A percentile compares a stretch with the other conserved stretches of the same genome.
These are phyloP conservation scores for Python bivittatus DNA, from an alignment of 2,113 vertebrate species.

Conservation along the genomic window DNA sequence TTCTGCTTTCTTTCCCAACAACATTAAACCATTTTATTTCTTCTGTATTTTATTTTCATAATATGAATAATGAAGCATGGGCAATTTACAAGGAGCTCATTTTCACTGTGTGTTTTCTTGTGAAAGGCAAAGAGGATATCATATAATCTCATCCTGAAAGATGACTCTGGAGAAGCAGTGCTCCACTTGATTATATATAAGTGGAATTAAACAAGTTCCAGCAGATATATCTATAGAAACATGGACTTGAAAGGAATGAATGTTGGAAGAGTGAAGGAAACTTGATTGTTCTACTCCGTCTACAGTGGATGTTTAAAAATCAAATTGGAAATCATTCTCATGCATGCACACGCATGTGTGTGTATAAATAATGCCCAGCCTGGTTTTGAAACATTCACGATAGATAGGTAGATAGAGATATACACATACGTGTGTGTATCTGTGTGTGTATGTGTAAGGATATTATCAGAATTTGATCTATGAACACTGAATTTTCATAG, in stretches of 20 bases:
- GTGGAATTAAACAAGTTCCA: background rate
- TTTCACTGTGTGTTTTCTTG: background rate
- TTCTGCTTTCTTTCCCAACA: background rate
- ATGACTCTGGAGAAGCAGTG: background rate
- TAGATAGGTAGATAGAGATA: background rate
- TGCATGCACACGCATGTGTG: background rate
- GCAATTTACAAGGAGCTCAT: background rate
- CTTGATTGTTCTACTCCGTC: background rate
- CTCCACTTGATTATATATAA: background rate
- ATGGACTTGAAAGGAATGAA: background rate
- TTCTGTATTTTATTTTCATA: background rate
- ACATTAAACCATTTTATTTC: background rate
- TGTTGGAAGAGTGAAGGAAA: background rate
- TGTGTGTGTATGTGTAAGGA: background rate
- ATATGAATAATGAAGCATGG: background rate
- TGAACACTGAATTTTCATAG: background rate
- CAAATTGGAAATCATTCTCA: background rate
- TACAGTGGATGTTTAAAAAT: too few relatives aligned
- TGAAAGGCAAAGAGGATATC: background rate
- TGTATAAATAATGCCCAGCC: background rate
- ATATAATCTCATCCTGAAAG: background rate
- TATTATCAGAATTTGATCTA: background rate
- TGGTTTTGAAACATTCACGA: background rate
- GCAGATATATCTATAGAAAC: background rate
- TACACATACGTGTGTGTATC: background rate